Conservation (phyloP, 2,113 vertebrate genomes). For the Narcine bancroftii region DNA sequence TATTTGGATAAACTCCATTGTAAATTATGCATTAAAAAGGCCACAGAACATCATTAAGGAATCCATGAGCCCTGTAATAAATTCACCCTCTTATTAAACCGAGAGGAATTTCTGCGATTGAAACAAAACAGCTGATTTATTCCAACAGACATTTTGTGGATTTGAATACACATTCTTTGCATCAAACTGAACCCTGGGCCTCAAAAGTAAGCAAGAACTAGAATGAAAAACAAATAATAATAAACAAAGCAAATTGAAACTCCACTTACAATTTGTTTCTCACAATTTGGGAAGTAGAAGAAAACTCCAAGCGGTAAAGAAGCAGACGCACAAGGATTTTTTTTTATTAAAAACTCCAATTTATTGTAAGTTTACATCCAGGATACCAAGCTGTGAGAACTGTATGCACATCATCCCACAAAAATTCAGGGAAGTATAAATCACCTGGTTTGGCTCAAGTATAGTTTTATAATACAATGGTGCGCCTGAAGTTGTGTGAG, state of each 20-base stretch:
- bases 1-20: background rate
- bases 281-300: background rate
- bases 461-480: background rate
- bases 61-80: background rate
- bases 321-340: background rate
- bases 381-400: background rate
- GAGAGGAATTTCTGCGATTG: background rate
- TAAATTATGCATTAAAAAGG: background rate
- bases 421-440: background rate
- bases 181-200: too few relatives aligned
- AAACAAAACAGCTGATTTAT: background rate
- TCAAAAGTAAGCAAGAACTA: too few relatives aligned
- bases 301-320: background rate
- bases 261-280: background rate
- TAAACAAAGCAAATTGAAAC: background rate
- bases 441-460: background rate
- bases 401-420: background rate
- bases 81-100: background rate
- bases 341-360: background rate
- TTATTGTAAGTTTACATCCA: background rate
- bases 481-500: background rate
- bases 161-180: too few relatives aligned
- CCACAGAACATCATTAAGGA: background rate
- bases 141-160: background rate
- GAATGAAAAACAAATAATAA: too few relatives aligned